Conservation (phyloP, 2,113 vertebrate species). For the Leucopternis melanops region DNA sequence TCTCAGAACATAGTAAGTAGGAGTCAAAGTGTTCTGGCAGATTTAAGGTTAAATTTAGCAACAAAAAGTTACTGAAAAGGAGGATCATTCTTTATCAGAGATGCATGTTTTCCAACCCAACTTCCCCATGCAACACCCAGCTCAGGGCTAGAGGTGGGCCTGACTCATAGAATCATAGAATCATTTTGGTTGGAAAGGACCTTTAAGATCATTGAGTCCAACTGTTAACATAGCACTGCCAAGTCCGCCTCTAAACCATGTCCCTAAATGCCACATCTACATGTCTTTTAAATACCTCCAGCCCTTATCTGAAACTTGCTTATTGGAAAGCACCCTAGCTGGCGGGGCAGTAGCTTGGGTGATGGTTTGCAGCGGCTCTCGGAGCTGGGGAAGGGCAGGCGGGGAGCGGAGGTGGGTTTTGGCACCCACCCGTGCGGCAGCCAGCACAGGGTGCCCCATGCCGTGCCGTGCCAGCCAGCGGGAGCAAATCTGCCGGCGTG, state of each 20-base stretch:
- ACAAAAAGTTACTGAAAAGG: neutral
- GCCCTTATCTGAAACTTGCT: neutral
- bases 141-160: neutral
- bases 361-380: neutral
- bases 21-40: neutral
- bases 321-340: neutral
- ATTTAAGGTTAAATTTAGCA: neutral
- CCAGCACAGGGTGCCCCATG: neutral
- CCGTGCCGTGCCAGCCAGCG: neutral
- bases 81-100: neutral
- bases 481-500: rapidly evolving
- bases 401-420: neutral
- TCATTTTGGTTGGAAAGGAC: neutral
- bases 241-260: neutral
- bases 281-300: neutral
- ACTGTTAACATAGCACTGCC: neutral
- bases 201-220: neutral
- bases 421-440: neutral
- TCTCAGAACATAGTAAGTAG: neutral
- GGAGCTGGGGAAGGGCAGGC: rapidly evolving
- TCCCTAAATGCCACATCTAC: neutral
- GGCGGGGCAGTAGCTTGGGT: rapidly evolving
- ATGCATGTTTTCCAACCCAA: neutral
- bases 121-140: neutral
- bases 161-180: neutral